Evolutionary conservation across 2,888 invertebrate species (phyloP), one percentile per base, ranked within the genome.

Genomic region (Ptycholaimellus sp.): DNA sequence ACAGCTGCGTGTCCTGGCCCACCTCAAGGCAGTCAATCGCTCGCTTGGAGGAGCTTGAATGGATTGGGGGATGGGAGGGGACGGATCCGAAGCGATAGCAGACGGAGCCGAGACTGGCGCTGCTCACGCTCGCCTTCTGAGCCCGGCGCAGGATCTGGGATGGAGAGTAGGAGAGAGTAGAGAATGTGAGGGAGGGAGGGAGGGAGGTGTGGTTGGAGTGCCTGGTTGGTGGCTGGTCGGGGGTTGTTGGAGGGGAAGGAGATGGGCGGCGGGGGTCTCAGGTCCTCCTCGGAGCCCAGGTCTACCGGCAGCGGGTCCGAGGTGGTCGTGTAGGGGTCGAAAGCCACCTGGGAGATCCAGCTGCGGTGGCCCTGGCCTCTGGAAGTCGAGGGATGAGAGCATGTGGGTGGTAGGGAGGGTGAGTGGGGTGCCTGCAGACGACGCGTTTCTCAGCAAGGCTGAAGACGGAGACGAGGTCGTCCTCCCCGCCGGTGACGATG

Each of bases 391-490:
- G n/a, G n/a, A n/a, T n/a, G n/a, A 90, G 80, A 4, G 93, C 85
- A 34, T 83, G 68, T n/a, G n/a, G n/a, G n/a, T n/a, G n/a, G n/a
- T n/a, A n/a, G n/a, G n/a, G n/a, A n/a, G n/a, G n/a, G n/a, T n/a
- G n/a, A n/a, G n/a, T n/a, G n/a, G n/a, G n/a, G n/a, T n/a, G n/a
- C n/a, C 90, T 67, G 11, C 87, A 90, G 4, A 90, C 80, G 5
- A 93, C 85, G 34, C 83, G 68, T 46, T 80, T 72, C 57, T 90
- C 85, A 46, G 72, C 70, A 58, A 85, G 72, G 35, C 80, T 82
- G 80, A 85, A 96, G 27, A 99, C 78, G 1, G 93, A 93, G 35
- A 96, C 80, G 41, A 96, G 68, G 64, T 96, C 96, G 64, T 96
- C 96, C 63, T 96, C 96, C 3, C 96, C 96, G 0, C 96, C 96